A percentile compares a stretch with the other conserved stretches of the same genome.
Conservation (phyloP, 2,113 vertebrate species). For the Pao palembangensis region DNA sequence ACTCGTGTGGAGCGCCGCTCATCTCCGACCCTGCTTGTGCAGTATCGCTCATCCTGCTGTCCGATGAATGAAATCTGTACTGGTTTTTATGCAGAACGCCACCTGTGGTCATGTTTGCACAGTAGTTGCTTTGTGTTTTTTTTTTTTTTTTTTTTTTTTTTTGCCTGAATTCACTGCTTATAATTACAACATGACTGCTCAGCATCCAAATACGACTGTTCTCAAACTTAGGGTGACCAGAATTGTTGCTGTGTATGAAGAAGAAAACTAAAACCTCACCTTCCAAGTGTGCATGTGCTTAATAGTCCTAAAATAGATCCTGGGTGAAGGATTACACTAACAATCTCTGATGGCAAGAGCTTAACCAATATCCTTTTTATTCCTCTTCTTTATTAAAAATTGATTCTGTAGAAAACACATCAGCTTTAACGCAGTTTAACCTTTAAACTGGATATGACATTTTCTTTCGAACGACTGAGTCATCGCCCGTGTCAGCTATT, state of each 20-base stretch:
- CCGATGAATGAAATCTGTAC: background rate
- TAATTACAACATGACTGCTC: background rate
- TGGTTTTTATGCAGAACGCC: constrained; percentile 11
- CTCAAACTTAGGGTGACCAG: constrained; percentile 5
- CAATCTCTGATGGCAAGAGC: background rate
- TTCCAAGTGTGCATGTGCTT: constrained; percentile 12
- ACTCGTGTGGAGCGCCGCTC: constrained; percentile 22
- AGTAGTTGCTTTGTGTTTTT: background rate
- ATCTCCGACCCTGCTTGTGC: background rate
- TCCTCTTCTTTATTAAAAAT: background rate
- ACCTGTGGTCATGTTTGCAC: constrained; percentile 4
- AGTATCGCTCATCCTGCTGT: constrained; percentile 7
- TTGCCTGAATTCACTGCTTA: background rate
- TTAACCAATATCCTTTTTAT: constrained; percentile 7
- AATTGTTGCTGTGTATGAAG: constrained; percentile 9
- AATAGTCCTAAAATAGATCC: constrained; percentile 13
- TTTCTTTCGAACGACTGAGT: constrained; percentile 28
- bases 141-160: background rate
- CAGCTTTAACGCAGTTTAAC: constrained; percentile 16
- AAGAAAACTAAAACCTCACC: constrained; percentile 21
- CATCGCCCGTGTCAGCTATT: constrained; percentile 8
- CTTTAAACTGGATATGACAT: constrained; percentile 15
- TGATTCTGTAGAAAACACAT: constrained; percentile 23
- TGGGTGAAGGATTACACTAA: constrained; percentile 28
- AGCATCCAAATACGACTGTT: too few relatives aligned